These are phyloP conservation scores for Pseudococcus jackbeardsleyi DNA, from an alignment of 2,888 invertebrate species.

Conservation along the genomic window DNA sequence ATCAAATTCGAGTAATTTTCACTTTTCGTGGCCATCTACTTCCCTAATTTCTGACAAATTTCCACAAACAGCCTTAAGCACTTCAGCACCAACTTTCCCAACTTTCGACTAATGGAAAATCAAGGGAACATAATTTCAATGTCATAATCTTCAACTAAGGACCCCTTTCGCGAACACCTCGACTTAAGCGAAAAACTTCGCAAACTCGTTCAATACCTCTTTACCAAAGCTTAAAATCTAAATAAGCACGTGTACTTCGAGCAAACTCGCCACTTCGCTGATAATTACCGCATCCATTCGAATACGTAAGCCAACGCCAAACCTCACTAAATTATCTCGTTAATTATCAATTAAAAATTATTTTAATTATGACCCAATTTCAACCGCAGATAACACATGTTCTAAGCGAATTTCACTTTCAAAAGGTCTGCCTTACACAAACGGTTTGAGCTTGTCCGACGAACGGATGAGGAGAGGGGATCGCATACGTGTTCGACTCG, in stretches of 20 bases:
- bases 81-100: background rate
- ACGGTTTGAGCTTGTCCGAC: background rate
- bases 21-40: too few relatives aligned
- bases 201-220: background rate
- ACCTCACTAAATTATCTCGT: conserved; percentile 16
- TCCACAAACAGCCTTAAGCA: too few relatives aligned
- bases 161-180: background rate
- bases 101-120: background rate
- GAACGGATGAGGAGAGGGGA: background rate
- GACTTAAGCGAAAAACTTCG: background rate
- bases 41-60: too few relatives aligned
- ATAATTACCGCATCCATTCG: conserved; percentile 7
- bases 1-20: too few relatives aligned
- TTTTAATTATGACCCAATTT: conserved; percentile 41
- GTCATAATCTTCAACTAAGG: background rate
- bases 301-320: background rate
- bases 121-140: background rate
- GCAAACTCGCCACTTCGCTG: background rate
- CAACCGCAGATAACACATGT: conserved; percentile 13
- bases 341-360: conserved; percentile 52
- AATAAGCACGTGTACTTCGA: background rate
- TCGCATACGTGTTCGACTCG: background rate
- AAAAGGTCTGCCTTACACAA: conserved; percentile 13
- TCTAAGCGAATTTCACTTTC: conserved; percentile 46
- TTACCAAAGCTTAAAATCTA: background rate